Evolutionary conservation across 2,888 invertebrate genomes (phyloP).

Genomic region (Troilus luridus): DNA sequence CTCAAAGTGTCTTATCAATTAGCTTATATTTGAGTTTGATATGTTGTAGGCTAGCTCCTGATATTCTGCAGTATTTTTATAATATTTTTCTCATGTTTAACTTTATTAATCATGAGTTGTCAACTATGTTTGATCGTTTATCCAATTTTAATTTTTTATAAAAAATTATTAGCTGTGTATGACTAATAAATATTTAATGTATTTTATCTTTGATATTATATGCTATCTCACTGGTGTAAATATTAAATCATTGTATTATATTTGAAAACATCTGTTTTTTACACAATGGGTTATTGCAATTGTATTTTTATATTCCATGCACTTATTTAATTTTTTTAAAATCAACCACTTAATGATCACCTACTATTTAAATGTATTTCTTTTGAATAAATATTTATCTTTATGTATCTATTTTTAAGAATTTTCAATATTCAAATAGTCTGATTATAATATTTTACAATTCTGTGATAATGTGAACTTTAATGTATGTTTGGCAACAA

Average conservation of each 20-base stretch:
- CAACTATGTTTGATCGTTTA: neutral
- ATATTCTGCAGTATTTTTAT: neutral
- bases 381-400: neutral
- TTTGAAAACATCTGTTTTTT: neutral
- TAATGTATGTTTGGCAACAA: constrained; percentile 3
- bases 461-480: constrained; percentile 49
- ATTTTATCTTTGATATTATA: neutral
- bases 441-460: constrained; percentile 32
- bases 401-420: constrained; percentile 5
- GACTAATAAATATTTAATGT: neutral
- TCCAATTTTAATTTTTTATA: neutral
- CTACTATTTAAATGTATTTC: neutral
- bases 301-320: constrained; percentile 2
- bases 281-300: neutral
- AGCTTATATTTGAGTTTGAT: neutral
- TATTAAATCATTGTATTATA: neutral
- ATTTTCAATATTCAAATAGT: constrained; percentile 17
- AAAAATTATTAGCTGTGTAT: neutral
- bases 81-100: neutral
- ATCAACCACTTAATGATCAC: neutral
- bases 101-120: neutral
- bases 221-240: neutral
- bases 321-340: constrained; percentile 3
- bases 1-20: too few relatives aligned
- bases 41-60: neutral